phyloP scores from a whole-genome alignment of 2,888 invertebrate genomes.

The Alitta virens region DNA sequence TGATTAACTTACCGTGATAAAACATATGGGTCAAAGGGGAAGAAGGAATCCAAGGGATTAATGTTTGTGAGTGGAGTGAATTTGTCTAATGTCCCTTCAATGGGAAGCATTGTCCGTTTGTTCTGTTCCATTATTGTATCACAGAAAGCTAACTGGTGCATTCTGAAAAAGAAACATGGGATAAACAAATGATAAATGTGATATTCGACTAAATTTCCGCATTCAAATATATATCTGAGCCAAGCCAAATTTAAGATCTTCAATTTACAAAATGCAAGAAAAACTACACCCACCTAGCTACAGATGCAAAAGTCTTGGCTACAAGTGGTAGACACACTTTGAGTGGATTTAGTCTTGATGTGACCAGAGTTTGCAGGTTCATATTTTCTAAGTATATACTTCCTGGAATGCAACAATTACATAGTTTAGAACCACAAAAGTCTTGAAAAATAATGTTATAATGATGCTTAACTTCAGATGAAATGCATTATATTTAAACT shows the following conservation, averaged over 20 bases:
- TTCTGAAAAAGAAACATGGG: too few relatives aligned
- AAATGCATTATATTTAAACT: too few relatives aligned
- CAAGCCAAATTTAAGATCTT: too few relatives aligned
- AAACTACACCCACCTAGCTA: slow-evolving; percentile 47
- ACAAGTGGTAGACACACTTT: slow-evolving; percentile 67
- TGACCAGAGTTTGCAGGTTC: slow-evolving; percentile 82
- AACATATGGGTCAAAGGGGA: slow-evolving; percentile 87
- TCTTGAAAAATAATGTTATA: too few relatives aligned
- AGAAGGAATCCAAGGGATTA: slow-evolving; percentile 69
- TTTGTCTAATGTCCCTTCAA: slow-evolving; percentile 58
- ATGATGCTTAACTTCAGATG: too few relatives aligned
- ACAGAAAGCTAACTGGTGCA: slow-evolving; percentile 88
- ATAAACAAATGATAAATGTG: too few relatives aligned
- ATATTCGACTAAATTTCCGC: too few relatives aligned
- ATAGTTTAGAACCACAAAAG: too few relatives aligned
- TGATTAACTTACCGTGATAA: slow-evolving; percentile 59
- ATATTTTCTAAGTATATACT: slow-evolving; percentile 70
- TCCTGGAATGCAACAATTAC: too few relatives aligned
- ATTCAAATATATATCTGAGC: too few relatives aligned
- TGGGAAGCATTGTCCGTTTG: slow-evolving; percentile 50
- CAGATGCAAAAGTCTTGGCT: slow-evolving; percentile 56
- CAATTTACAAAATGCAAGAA: not conserved
- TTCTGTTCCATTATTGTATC: slow-evolving; percentile 86
- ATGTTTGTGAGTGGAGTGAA: slow-evolving; percentile 34
- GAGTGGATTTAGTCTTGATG: slow-evolving; percentile 83